Evolutionary conservation across 2,113 vertebrate species (phyloP).

Genomic region (Oryzias melastigma): DNA sequence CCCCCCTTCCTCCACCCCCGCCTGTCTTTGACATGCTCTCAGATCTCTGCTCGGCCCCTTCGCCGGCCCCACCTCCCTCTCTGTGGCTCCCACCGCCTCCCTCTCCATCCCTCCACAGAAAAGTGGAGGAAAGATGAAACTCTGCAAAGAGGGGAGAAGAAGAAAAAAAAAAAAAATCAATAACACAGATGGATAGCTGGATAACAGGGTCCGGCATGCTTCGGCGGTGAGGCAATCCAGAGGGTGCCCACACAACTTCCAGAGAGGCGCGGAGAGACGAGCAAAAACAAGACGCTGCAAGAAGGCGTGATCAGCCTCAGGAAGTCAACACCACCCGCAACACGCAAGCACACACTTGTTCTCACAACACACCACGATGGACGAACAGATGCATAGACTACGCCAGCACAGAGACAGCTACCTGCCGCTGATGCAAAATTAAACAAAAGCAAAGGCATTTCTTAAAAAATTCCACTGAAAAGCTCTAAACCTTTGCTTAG

Average conservation of each 20-base stretch:
- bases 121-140: slow-evolving; percentile 81
- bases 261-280: slow-evolving; percentile 72
- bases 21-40: slow-evolving; percentile 44
- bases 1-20: slow-evolving; percentile 16
- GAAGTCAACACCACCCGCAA: slow-evolving; percentile 66
- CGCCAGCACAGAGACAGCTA: not conserved
- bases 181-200: slow-evolving; percentile 81
- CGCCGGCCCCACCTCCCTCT: slow-evolving; percentile 45
- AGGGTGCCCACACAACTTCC: slow-evolving; percentile 81
- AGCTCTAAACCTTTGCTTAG: no score
- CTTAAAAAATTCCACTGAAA: no score
- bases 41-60: slow-evolving; percentile 70
- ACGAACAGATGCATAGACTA: slow-evolving; percentile 6
- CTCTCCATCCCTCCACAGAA: slow-evolving; percentile 66
- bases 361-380: slow-evolving; percentile 25
- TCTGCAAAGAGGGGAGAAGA: slow-evolving; percentile 69
- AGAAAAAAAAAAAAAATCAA: slow-evolving; percentile 74
- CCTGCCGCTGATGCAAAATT: not conserved
- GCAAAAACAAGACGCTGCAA: slow-evolving; percentile 67
- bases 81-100: slow-evolving; percentile 40
- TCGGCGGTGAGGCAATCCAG: slow-evolving; percentile 78
- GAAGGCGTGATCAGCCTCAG: slow-evolving; percentile 70
- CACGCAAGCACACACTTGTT: slow-evolving; percentile 53
- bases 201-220: slow-evolving; percentile 81
- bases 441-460: not conserved